A percentile compares a stretch with the other conserved stretches of the same genome.
Conservation (phyloP, 2,888 invertebrate species). For the Plagiodera versicolora region DNA sequence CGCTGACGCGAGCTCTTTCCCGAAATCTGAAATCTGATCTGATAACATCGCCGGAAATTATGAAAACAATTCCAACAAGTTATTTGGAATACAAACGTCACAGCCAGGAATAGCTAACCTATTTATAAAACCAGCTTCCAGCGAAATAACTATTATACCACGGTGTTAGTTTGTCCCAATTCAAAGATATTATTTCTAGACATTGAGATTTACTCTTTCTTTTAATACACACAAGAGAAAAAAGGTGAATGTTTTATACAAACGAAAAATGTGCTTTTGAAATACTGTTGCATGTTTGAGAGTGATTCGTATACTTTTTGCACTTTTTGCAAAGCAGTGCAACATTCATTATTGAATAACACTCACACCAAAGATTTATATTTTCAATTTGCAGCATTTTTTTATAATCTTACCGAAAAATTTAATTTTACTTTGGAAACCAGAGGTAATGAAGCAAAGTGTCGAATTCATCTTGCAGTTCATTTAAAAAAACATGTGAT, state of each 20-base stretch:
- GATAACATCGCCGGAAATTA: neutral
- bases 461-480: too few relatives aligned
- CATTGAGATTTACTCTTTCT: neutral
- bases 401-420: too few relatives aligned
- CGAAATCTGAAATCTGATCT: too few relatives aligned
- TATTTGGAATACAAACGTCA: constrained; percentile 3
- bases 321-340: too few relatives aligned
- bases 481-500: too few relatives aligned
- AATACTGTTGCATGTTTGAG: neutral
- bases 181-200: constrained; percentile 20
- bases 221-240: neutral
- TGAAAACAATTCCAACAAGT: constrained; percentile 2
- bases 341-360: too few relatives aligned
- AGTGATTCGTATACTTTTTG: neutral
- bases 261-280: neutral
- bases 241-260: neutral
- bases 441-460: too few relatives aligned
- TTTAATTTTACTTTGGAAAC: too few relatives aligned
- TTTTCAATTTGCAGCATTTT: too few relatives aligned
- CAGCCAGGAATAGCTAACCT: constrained; percentile 6
- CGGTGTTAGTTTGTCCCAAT: constrained; percentile 38
- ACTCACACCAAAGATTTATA: too few relatives aligned
- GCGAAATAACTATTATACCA: constrained; percentile 5
- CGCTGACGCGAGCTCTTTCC: too few relatives aligned
- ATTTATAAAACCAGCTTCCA: constrained; percentile 2